Base-by-base conservation (phyloP, 2,113 vertebrate genomes). In the Strix uralensis region DNA sequence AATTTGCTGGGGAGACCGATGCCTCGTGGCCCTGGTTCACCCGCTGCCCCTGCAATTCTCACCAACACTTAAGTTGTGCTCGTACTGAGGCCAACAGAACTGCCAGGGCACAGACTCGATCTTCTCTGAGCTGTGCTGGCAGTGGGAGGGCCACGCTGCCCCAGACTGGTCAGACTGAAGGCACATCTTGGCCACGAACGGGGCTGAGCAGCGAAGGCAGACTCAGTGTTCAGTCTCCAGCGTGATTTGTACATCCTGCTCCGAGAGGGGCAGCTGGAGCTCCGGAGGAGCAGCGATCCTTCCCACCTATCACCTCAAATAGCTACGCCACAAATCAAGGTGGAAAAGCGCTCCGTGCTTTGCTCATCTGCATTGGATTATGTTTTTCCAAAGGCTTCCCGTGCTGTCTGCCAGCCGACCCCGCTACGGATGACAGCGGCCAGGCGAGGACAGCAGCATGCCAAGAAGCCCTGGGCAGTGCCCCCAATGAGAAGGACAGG, bases 311-410 rank as follows among this genome's bases (percentile, higher is more conserved):
- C 65, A 23, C 3, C 78, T 32, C 61, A 3, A 25, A 3, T 0
- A 51, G 52, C 88, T 44, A 3, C 0, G 0, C 62, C 54, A n/a
- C 58, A n/a, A 29, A 69, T 13, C 7, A 8, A 12, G 69, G 42
- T 22, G 81, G 96, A 94, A 97, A 97, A 96, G 96, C 93, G 3
- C 94, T 95, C 96, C 91, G 1, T 88, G 93, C 95, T 96, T 65
- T 77, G 94, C 86, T 96, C 97, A 97, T 95, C 96, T 97, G 96
- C 95, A 96, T 92, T 1, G 26, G 70, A 59, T 82, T 2, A 9
- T 47, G 91, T 47, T 47, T 46, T 14, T 34, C 66, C 84, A 82
- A 34, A 69, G 88, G 96, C 78, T 95, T 95, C 94, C 86, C 84
- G 38, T 73, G 91, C 92, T 73, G 89, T 10, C 88, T 90, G 96